Evolutionary conservation across 2,797 vertebrate species (phyloP).

Genomic region (Macropus fuliginosus): DNA sequence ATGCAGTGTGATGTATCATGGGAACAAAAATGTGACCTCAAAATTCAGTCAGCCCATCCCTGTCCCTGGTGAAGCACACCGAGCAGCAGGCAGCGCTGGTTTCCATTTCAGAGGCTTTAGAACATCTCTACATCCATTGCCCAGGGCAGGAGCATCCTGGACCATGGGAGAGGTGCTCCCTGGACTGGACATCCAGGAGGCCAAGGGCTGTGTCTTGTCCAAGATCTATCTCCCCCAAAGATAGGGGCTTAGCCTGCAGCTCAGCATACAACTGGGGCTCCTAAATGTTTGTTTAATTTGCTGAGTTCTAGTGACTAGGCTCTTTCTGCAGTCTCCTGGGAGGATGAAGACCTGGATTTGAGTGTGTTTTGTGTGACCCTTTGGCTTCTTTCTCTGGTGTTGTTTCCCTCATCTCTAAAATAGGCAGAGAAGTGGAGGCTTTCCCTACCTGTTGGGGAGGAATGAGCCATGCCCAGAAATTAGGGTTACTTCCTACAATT

Average conservation of each 20-base stretch:
- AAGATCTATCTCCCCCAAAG: neutral
- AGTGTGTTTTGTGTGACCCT: neutral
- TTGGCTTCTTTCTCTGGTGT: neutral
- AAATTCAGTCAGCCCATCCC: neutral
- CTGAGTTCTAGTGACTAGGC: neutral
- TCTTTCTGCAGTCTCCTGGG: neutral
- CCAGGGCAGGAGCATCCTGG: neutral
- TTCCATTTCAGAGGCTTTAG: neutral
- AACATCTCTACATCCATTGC: neutral
- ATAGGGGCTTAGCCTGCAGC: neutral
- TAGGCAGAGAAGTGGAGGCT: neutral
- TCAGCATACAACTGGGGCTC: neutral
- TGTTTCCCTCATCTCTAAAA: neutral
- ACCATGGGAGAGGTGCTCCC: neutral
- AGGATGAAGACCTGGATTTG: neutral
- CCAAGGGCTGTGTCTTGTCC: neutral
- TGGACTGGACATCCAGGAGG: neutral
- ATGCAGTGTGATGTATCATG: neutral
- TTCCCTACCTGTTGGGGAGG: too few species aligned
- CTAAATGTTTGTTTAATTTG: neutral
- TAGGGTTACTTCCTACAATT: neutral
- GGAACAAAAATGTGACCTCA: neutral
- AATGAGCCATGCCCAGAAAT: neutral
- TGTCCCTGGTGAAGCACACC: neutral
- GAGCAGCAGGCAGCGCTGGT: neutral